Evolutionary conservation across 2,888 invertebrate genomes (phyloP).

Genomic region (Carterocephalus palaemon): DNA sequence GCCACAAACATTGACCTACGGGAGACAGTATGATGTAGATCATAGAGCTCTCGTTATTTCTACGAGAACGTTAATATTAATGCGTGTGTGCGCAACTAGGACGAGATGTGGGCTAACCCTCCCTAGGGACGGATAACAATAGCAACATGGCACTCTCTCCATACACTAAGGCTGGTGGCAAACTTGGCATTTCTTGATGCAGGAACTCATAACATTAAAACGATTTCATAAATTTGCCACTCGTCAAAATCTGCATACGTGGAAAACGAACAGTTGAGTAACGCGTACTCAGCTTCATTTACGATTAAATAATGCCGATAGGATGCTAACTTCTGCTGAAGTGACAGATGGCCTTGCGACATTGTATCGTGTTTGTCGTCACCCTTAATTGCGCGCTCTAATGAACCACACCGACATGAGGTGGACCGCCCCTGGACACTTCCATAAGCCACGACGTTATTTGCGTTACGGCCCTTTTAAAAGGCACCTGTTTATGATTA

Average conservation of each 20-base stretch:
- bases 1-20: neutral
- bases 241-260: too few relatives aligned
- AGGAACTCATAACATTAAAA: conserved; percentile 4
- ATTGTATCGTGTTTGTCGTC: conserved; percentile 15
- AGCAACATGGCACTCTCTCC: conserved; percentile 50
- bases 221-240: too few relatives aligned
- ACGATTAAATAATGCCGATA: neutral
- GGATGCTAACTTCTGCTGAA: neutral
- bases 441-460: conserved; percentile 50
- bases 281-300: neutral
- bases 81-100: conserved; percentile 65
- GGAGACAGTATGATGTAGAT: conserved; percentile 13
- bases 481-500: conserved; percentile 18
- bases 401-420: conserved; percentile 60
- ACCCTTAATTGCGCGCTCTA: conserved; percentile 67
- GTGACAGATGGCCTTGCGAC: neutral
- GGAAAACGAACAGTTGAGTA: too few relatives aligned
- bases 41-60: conserved; percentile 25
- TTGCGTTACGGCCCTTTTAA: conserved; percentile 37
- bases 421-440: conserved; percentile 52
- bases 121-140: conserved; percentile 72
- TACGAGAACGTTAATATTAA: conserved; percentile 33
- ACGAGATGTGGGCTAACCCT: conserved; percentile 58
- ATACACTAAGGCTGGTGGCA: conserved; percentile 16
- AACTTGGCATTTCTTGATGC: conserved; percentile 10